Evolutionary conservation across 1,140 invertebrate genomes (phyloP).

Genomic region (Neotoxoptera formosana): DNA sequence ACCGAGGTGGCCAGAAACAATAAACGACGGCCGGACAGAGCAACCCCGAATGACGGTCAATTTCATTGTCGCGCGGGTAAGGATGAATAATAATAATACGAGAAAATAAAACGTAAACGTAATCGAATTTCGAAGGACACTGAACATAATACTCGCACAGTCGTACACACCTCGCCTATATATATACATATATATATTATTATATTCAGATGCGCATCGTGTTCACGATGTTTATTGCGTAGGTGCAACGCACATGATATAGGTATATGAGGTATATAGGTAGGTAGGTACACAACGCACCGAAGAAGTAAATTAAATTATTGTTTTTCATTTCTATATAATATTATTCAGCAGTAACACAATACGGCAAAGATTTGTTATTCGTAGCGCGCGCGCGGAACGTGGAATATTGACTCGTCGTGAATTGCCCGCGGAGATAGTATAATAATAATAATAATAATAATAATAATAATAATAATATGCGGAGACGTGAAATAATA

Average conservation of each 20-base stretch:
- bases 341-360: background rate
- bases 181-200: too few species aligned
- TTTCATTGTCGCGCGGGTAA: background rate
- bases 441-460: background rate
- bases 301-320: background rate
- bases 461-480: background rate
- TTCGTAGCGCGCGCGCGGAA: background rate
- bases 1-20: background rate
- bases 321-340: background rate
- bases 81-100: background rate
- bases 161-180: background rate
- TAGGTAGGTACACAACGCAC: background rate
- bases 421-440: background rate
- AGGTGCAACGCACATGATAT: background rate
- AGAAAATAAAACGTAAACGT: background rate
- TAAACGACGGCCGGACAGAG: background rate
- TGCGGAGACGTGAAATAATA: background rate
- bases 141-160: background rate
- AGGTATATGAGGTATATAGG: too few species aligned
- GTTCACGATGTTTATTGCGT: background rate
- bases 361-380: background rate
- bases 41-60: background rate
- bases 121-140: background rate
- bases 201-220: background rate
- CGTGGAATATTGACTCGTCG: background rate